A percentile compares a stretch with the other conserved stretches of the same genome.
Evolutionary conservation across 1,140 invertebrate genomes (phyloP).

Genomic region (Chrysopa pallens): DNA sequence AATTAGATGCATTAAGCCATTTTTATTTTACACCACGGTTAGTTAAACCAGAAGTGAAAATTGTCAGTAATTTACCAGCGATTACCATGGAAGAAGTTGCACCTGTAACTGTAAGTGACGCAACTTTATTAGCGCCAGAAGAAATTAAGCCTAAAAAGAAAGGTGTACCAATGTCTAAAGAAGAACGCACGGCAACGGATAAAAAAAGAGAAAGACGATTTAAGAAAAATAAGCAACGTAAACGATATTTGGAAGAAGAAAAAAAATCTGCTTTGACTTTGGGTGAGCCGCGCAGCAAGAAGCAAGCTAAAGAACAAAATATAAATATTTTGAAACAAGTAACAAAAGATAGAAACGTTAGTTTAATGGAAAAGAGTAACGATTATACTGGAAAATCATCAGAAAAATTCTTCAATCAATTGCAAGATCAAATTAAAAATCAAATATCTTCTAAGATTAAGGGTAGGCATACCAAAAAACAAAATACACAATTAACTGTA

Average conservation of each 20-base stretch:
- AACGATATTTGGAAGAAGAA: conserved; percentile 27
- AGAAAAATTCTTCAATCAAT: conserved; percentile 59
- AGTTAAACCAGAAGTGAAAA: conserved; percentile 70
- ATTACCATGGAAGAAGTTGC: conserved; percentile 93
- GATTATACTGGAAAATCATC: conserved; percentile 47
- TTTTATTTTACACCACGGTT: conserved; percentile 86
- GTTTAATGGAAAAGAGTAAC: conserved; percentile 23
- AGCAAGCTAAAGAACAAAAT: conserved; percentile 33
- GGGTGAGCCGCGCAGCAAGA: conserved; percentile 30
- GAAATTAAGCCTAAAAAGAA: conserved; percentile 72
- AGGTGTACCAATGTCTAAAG: conserved; percentile 54
- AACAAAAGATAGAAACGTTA: conserved; percentile 42
- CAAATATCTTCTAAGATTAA: conserved; percentile 25
- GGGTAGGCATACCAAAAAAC: conserved; percentile 15
- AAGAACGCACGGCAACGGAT: conserved; percentile 70
- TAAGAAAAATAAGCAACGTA: conserved; percentile 62
- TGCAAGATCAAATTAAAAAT: conserved; percentile 52
- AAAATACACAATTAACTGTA: conserved; percentile 20
- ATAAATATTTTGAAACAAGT: conserved; percentile 34
- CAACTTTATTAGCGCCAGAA: conserved; percentile 77
- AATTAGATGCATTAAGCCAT: conserved; percentile 85
- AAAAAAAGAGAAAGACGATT: conserved; percentile 73
- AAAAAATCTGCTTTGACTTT: conserved; percentile 31
- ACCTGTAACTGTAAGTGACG: conserved; percentile 69
- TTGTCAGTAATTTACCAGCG: conserved; percentile 80